Evolutionary conservation across 2,797 vertebrate species (phyloP).

Genomic region (Crypturellus tataupa): DNA sequence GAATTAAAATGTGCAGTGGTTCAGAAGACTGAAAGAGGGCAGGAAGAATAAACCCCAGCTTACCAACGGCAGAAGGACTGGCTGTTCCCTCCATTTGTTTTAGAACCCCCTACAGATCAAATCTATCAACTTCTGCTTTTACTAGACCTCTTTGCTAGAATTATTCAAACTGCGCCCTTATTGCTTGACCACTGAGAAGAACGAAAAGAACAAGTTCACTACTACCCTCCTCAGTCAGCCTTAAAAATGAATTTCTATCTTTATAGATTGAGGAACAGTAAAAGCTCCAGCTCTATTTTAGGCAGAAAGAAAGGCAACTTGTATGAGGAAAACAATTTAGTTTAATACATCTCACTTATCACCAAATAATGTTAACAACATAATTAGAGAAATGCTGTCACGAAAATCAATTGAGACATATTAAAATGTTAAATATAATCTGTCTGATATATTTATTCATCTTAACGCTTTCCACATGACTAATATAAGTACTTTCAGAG

Average conservation of each 20-base stretch:
- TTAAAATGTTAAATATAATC: constrained; percentile 5
- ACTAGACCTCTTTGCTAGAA: neutral
- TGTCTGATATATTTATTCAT: neutral
- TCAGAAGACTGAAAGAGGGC: neutral
- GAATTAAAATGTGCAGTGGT: neutral
- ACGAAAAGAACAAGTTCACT: neutral
- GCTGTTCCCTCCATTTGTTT: neutral
- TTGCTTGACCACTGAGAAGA: neutral
- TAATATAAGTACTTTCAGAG: neutral
- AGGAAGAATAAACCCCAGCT: neutral
- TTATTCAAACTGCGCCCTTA: constrained; percentile 15
- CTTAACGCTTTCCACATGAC: neutral
- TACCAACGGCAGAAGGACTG: neutral
- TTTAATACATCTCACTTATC: neutral
- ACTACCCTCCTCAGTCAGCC: neutral
- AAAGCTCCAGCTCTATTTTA: neutral
- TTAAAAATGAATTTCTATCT: constrained; percentile 30
- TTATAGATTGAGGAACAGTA: neutral
- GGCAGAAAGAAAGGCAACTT: rapidly evolving
- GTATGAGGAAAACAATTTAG: neutral
- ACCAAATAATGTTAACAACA: neutral
- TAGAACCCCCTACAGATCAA: neutral
- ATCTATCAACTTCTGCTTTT: neutral
- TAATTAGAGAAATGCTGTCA: neutral
- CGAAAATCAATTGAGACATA: constrained; percentile 3